phyloP scores from a whole-genome alignment of 2,113 vertebrate genomes.

The Tiliqua scincoides region DNA sequence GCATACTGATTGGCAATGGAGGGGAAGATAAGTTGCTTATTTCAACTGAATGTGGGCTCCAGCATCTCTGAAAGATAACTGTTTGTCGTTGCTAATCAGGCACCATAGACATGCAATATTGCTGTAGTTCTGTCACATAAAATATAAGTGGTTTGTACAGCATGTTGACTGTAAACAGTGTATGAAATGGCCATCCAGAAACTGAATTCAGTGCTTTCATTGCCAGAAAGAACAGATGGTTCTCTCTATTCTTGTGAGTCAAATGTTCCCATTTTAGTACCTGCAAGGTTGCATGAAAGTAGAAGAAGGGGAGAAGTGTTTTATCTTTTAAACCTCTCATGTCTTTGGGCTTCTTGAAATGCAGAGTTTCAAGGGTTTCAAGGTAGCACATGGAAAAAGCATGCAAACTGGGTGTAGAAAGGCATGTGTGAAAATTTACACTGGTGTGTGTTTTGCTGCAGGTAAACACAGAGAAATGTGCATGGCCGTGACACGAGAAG shows the following conservation, averaged over 20 bases:
- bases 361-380: background rate
- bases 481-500: background rate
- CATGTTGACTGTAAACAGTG: background rate
- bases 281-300: background rate
- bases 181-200: background rate
- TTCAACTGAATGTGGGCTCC: background rate
- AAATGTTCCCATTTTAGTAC: background rate
- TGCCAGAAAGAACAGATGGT: background rate
- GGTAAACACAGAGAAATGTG: background rate
- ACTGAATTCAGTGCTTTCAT: background rate
- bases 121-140: background rate
- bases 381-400: background rate
- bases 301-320: background rate
- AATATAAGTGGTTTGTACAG: background rate
- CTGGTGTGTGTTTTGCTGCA: background rate
- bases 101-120: background rate
- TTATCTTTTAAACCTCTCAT: background rate
- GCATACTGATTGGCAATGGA: background rate
- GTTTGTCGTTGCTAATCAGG: background rate
- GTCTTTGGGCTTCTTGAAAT: background rate
- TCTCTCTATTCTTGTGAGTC: background rate
- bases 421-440: background rate
- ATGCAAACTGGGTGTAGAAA: background rate
- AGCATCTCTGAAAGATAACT: background rate
- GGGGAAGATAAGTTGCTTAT: background rate